phyloP scores from a whole-genome alignment of 30 jellyfish, hydroid and myxozoan species.

The Haliclystus octoradiatus region DNA sequence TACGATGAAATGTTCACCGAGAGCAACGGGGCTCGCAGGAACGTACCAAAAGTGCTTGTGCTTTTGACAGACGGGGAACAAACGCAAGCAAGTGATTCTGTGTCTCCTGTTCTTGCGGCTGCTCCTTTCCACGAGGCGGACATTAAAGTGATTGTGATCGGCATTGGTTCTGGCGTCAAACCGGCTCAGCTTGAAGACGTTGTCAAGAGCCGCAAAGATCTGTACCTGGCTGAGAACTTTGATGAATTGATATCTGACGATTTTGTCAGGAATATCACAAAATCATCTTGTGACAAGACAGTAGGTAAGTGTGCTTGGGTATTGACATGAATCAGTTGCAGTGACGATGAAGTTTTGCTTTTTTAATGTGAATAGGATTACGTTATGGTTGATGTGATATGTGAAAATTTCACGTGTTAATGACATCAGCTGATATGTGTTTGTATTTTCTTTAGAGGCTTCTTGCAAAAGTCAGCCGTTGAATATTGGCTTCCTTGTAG shows the following conservation, averaged over 20 bases:
- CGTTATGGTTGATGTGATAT: too few species aligned
- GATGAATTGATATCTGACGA: too few species aligned
- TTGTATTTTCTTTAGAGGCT: too few species aligned
- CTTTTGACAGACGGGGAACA: constrained; percentile 51
- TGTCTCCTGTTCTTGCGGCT: too few species aligned
- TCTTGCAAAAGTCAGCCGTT: not conserved
- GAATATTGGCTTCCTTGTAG: constrained; percentile 70
- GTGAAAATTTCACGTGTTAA: too few species aligned
- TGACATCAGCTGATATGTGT: too few species aligned
- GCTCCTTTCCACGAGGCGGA: too few species aligned
- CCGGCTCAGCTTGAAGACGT: not conserved
- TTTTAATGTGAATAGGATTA: too few species aligned
- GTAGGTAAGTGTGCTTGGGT: not conserved
- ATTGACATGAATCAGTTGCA: not conserved
- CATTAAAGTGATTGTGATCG: too few species aligned
- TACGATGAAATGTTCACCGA: constrained; percentile 24
- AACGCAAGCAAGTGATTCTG: too few species aligned
- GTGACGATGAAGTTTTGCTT: not conserved
- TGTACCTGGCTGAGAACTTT: not conserved
- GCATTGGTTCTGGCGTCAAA: not conserved
- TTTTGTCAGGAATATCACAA: too few species aligned
- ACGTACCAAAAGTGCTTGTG: constrained; percentile 21
- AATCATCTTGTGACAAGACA: too few species aligned
- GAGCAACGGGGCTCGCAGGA: constrained; percentile 24
- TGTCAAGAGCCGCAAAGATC: not conserved